Conservation (phyloP, 1,140 invertebrate genomes). For the Aphis craccivora region DNA sequence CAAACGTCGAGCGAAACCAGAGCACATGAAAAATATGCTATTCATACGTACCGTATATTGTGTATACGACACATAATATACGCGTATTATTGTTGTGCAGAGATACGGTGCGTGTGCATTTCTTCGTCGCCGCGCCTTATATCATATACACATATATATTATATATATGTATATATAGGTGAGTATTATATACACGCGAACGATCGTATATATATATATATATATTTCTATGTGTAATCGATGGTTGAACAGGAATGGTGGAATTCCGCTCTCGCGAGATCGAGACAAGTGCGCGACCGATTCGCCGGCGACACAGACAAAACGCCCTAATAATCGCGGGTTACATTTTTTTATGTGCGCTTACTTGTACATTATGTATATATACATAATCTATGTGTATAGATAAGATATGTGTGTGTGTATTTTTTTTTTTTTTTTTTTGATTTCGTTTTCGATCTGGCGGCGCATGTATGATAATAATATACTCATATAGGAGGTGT, state of each 20-base stretch:
- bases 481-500: background rate
- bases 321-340: conserved; percentile 27
- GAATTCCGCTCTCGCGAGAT: background rate
- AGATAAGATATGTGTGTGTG: background rate
- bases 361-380: background rate
- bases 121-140: background rate
- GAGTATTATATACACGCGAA: background rate
- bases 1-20: background rate
- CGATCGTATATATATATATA: background rate
- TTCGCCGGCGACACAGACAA: conserved; percentile 11
- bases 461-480: background rate
- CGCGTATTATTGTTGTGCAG: background rate
- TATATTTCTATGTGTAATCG: background rate
- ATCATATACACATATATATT: background rate
- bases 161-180: background rate
- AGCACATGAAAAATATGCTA: background rate
- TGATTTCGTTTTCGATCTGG: background rate
- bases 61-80: background rate
- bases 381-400: background rate
- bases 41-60: background rate
- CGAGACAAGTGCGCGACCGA: conserved; percentile 3
- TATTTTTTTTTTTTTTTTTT: background rate
- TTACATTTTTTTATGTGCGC: background rate
- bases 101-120: background rate
- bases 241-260: background rate